phyloP scores from a whole-genome alignment of 2,888 invertebrate species.

The Panorpa germanica region DNA sequence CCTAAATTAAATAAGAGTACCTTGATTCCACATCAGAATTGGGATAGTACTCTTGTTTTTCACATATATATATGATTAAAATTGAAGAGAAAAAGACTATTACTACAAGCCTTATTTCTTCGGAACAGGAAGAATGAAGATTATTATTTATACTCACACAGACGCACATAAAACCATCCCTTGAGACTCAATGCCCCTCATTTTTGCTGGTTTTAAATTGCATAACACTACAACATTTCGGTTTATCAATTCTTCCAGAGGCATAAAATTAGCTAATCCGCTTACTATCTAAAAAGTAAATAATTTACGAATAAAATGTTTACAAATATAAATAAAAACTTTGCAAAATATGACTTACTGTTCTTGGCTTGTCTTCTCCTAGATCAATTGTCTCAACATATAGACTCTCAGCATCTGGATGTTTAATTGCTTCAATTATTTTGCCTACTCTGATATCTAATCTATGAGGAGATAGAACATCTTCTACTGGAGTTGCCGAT shows the following conservation, averaged over 20 bases:
- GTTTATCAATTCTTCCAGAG: slow-evolving; percentile 76
- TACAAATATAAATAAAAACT: background rate
- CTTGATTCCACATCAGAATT: no score
- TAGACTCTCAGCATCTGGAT: slow-evolving; percentile 82
- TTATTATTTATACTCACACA: slow-evolving; percentile 25
- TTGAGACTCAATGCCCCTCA: slow-evolving; percentile 79
- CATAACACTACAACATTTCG: slow-evolving; percentile 83
- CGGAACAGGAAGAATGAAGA: background rate
- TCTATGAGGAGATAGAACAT: slow-evolving; percentile 48
- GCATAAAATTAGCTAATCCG: slow-evolving; percentile 82
- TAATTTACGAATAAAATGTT: background rate
- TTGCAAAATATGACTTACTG: slow-evolving; percentile 17
- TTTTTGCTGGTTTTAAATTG: slow-evolving; percentile 92
- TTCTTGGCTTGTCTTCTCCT: slow-evolving; percentile 52
- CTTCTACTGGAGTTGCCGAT: slow-evolving; percentile 23
- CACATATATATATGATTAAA: background rate
- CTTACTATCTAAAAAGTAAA: slow-evolving; percentile 37
- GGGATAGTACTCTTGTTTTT: slow-evolving; percentile 8
- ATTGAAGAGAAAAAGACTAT: background rate
- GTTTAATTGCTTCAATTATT: slow-evolving; percentile 62
- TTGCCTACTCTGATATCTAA: slow-evolving; percentile 79
- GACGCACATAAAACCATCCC: slow-evolving; percentile 92
- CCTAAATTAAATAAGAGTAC: no score
- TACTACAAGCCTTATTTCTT: background rate
- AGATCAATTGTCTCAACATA: slow-evolving; percentile 87